Evolutionary conservation across 2,888 invertebrate species (phyloP).

Genomic region (Heliconius erato): DNA sequence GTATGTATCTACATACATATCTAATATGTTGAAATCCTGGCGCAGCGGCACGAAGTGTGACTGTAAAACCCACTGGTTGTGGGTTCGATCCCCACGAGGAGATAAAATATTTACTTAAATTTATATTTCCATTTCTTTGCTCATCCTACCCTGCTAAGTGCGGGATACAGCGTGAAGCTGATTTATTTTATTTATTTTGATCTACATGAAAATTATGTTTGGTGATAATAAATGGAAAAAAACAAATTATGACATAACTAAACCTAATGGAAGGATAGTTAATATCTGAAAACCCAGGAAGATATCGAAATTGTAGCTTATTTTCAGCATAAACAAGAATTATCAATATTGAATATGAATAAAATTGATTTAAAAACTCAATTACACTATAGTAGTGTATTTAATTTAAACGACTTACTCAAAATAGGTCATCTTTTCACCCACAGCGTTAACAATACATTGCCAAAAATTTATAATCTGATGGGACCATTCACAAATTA

Average conservation of each 20-base stretch:
- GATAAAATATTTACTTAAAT: too few species aligned
- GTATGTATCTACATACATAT: too few species aligned
- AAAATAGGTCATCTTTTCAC: conserved; percentile 15
- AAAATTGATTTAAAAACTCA: conserved; percentile 11
- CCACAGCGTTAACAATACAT: conserved; percentile 38
- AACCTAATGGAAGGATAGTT: background rate
- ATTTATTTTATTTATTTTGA: too few species aligned
- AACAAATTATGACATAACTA: background rate
- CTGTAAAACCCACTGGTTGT: too few species aligned
- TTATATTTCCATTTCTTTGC: too few species aligned
- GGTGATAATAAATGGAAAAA: too few species aligned
- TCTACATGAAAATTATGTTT: too few species aligned
- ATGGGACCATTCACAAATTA: conserved; percentile 71
- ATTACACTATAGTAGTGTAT: conserved; percentile 5
- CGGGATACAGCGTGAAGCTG: too few species aligned
- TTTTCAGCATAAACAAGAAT: background rate
- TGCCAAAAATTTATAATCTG: conserved; percentile 78
- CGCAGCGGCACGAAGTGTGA: too few species aligned
- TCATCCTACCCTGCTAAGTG: too few species aligned
- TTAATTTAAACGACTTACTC: conserved; percentile 15
- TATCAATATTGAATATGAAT: background rate
- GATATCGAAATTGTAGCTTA: background rate
- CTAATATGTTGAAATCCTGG: too few species aligned
- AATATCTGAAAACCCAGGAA: background rate
- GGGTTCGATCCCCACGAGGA: too few species aligned